Conservation (phyloP, 2,888 invertebrate species). For the Phaedon cochleariae region DNA sequence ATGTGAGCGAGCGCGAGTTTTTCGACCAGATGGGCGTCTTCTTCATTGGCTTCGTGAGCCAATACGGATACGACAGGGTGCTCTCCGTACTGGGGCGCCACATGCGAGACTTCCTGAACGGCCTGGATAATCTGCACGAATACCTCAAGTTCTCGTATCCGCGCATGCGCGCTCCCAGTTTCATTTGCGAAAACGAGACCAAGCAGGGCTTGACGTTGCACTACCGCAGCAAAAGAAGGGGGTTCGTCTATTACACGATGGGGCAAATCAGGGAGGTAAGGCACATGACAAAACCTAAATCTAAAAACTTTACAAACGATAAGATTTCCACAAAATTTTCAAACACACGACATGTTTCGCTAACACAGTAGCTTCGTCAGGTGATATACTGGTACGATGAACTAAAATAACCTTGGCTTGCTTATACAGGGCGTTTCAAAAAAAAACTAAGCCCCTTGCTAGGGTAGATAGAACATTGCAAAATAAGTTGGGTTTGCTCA, state of each 20-base stretch:
- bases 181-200: constrained; percentile 96
- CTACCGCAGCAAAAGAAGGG: constrained; percentile 90
- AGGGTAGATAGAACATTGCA: too few species aligned
- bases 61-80: constrained; percentile 94
- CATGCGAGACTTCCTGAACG: constrained; percentile 95
- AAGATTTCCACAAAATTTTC: too few species aligned
- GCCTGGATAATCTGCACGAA: constrained; percentile 95
- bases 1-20: constrained; percentile 87
- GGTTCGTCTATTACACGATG: constrained; percentile 96
- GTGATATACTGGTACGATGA: too few species aligned
- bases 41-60: constrained; percentile 92
- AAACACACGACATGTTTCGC: too few species aligned
- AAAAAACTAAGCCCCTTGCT: too few species aligned
- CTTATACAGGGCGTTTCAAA: too few species aligned
- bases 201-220: constrained; percentile 91
- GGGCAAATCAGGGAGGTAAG: constrained; percentile 89
- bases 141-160: constrained; percentile 97
- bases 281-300: too few species aligned
- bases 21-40: constrained; percentile 95
- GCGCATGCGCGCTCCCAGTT: constrained; percentile 90
- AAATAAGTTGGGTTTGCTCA: too few species aligned
- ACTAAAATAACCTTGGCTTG: too few species aligned
- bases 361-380: too few species aligned
- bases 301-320: too few species aligned
- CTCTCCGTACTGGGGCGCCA: constrained; percentile 90